These are phyloP conservation scores for Collichthys lucidus DNA, from an alignment of 2,113 vertebrate genomes.

Conservation along the genomic window DNA sequence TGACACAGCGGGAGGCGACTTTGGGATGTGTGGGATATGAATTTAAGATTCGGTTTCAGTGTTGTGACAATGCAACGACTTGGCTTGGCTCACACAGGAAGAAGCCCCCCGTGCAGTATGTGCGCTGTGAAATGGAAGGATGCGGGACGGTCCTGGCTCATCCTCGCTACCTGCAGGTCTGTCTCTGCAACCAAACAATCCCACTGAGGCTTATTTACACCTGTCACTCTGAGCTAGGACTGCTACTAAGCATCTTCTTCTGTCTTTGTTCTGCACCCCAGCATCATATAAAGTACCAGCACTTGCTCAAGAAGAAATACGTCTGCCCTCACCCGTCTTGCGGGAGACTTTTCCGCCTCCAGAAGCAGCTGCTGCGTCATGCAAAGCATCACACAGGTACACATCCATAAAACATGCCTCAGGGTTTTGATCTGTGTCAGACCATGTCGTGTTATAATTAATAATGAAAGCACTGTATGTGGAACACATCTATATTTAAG, in stretches of 20 bases:
- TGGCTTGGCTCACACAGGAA: constrained; percentile 85
- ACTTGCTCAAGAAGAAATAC: constrained; percentile 98
- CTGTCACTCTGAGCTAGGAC: not conserved
- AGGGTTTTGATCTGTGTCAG: not conserved
- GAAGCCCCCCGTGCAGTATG: constrained; percentile 98
- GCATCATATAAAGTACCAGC: constrained; percentile 99
- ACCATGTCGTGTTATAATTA: not conserved
- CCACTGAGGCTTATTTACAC: not conserved
- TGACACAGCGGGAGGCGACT: not conserved
- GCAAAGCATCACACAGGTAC: constrained; percentile 98
- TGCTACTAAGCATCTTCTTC: not conserved
- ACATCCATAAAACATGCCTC: not conserved
- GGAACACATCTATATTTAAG: not conserved
- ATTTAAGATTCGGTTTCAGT: not conserved
- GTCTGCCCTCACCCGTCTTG: constrained; percentile 98
- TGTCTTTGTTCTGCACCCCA: constrained; percentile 66
- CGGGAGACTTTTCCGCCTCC: constrained; percentile 96
- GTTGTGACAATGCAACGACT: constrained; percentile 3
- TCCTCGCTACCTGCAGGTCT: constrained; percentile 95
- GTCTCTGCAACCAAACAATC: constrained; percentile 17
- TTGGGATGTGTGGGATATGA: not conserved
- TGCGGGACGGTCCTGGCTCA: constrained; percentile 97
- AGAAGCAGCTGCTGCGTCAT: constrained; percentile 97
- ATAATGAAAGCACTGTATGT: not conserved
- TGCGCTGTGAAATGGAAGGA: constrained; percentile 98